Evolutionary conservation across 1,140 invertebrate genomes (phyloP).

Genomic region (Galendromus occidentalis): DNA sequence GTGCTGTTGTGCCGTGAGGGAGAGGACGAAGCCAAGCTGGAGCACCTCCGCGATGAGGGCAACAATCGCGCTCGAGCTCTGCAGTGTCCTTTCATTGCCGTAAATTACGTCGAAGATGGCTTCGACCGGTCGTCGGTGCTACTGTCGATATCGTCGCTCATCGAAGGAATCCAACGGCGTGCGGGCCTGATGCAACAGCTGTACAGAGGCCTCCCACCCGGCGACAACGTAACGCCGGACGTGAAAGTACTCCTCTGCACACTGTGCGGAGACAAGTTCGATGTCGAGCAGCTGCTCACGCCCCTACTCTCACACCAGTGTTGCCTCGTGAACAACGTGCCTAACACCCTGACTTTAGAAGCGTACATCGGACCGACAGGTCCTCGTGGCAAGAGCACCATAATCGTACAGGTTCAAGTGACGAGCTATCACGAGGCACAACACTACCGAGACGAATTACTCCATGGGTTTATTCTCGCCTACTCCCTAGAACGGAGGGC

Average conservation of each 20-base stretch:
- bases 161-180: constrained; percentile 49
- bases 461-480: constrained; percentile 86
- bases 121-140: constrained; percentile 15
- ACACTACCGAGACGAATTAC: constrained; percentile 61
- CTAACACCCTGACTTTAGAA: constrained; percentile 68
- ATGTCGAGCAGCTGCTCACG: constrained; percentile 65
- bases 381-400: constrained; percentile 24
- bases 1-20: constrained; percentile 65
- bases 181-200: constrained; percentile 47
- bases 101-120: constrained; percentile 41
- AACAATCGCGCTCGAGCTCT: constrained; percentile 67
- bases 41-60: constrained; percentile 63
- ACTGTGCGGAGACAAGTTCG: constrained; percentile 88
- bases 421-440: constrained; percentile 86
- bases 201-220: constrained; percentile 38
- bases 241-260: constrained; percentile 72
- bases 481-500: constrained; percentile 88
- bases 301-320: constrained; percentile 69
- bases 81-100: constrained; percentile 68
- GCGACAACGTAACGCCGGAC: constrained; percentile 53
- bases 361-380: constrained; percentile 74
- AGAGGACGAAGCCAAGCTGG: constrained; percentile 57
- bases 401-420: constrained; percentile 62
- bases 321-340: constrained; percentile 54
- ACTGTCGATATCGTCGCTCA: constrained; percentile 30